phyloP scores from a whole-genome alignment of 2,888 invertebrate species.

The Acleris laterana region DNA sequence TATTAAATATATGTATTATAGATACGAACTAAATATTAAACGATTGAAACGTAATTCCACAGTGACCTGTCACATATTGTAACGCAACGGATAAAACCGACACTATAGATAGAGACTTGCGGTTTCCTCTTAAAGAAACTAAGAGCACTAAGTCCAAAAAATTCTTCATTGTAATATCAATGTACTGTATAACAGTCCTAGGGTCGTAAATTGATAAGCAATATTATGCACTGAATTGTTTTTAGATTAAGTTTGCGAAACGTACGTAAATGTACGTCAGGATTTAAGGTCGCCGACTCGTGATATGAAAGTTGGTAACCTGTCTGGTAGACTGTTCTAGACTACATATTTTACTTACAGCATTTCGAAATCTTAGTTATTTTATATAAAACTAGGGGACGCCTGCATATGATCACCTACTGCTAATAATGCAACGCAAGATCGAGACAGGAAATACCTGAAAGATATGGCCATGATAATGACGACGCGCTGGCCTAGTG shows the following conservation, averaged over 20 bases:
- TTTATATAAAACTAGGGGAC: too few species aligned
- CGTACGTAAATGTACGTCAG: conserved; percentile 1
- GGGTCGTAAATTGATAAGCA: not conserved
- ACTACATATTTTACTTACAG: not conserved
- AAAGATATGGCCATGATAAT: too few species aligned
- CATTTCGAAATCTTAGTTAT: too few species aligned
- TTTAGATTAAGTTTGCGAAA: not conserved
- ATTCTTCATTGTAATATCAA: not conserved
- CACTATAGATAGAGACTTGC: conserved; percentile 14
- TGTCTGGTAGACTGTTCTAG: conserved; percentile 4
- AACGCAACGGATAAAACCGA: conserved; percentile 2
- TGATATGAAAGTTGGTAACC: conserved; percentile 24
- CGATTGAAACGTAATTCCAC: not conserved
- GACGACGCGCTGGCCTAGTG: too few species aligned
- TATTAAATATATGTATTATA: too few species aligned
- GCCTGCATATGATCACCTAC: too few species aligned
- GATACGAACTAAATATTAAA: too few species aligned
- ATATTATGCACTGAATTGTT: not conserved
- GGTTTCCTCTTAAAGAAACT: not conserved
- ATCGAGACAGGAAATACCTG: too few species aligned
- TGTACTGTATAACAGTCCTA: not conserved
- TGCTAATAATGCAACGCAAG: too few species aligned
- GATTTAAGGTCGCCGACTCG: conserved; percentile 17
- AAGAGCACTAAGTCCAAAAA: not conserved
- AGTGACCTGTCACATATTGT: conserved; percentile 9